A percentile compares a stretch with the other conserved stretches of the same genome.
Conservation (phyloP, 2,113 vertebrate species). For the Oncorhynchus masou region DNA sequence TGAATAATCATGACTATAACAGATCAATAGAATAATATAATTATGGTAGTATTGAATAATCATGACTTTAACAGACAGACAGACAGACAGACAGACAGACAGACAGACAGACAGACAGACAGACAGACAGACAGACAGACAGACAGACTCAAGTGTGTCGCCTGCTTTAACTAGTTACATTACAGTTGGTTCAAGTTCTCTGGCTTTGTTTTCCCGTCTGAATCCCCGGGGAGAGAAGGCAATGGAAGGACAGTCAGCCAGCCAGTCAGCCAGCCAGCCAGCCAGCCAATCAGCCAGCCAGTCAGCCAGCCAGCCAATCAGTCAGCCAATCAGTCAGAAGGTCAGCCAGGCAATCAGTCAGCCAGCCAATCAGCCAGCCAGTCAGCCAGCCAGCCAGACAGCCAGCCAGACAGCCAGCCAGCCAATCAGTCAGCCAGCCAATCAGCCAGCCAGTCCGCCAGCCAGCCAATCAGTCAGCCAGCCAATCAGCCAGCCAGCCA, state of each 20-base stretch:
- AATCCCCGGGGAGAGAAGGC: constrained; percentile 73
- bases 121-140: constrained; percentile 10
- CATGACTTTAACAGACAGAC: constrained; percentile 49
- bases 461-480: rapidly evolving
- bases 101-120: constrained; percentile 16
- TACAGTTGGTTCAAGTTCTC: constrained; percentile 71
- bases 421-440: no score
- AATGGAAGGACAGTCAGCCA: constrained; percentile 68
- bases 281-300: no score
- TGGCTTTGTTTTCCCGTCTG: constrained; percentile 77
- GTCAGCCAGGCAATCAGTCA: rapidly evolving
- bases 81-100: background rate
- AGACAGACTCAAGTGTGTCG: constrained; percentile 52
- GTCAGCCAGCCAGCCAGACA: rapidly evolving
- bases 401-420: rapidly evolving
- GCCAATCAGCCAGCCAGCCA: rapidly evolving
- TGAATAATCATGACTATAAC: constrained; percentile 53
- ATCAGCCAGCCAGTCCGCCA: rapidly evolving
- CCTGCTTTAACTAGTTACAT: constrained; percentile 73
- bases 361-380: rapidly evolving
- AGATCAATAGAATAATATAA: constrained; percentile 57
- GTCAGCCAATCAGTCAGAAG: constrained; percentile 3
- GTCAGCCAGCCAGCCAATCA: constrained; percentile 26
- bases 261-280: background rate
- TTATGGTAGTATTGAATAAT: constrained; percentile 59